Percentiles rank a stretch among this genome's conserved stretches.
Conservation (phyloP, 2,888 invertebrate species). For the Apeira syringaria region DNA sequence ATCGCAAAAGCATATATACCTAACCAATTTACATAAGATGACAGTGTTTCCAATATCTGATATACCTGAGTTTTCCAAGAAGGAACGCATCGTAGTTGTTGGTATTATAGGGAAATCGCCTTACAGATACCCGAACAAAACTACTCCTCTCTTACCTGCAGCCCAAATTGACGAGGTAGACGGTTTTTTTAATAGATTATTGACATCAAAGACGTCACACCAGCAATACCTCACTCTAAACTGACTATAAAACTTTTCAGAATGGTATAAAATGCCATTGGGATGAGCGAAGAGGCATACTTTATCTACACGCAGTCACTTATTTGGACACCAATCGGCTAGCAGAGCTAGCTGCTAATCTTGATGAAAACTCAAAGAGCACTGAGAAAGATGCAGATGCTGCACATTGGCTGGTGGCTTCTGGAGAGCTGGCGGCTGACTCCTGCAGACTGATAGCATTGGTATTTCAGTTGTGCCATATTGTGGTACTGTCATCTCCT, state of each 20-base stretch:
- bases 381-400: constrained; percentile 69
- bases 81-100: constrained; percentile 86
- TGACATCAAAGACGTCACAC: too few species aligned
- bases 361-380: constrained; percentile 61
- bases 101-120: constrained; percentile 89
- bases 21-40: too few species aligned
- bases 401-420: constrained; percentile 86
- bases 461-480: constrained; percentile 91
- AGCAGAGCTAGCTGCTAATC: constrained; percentile 49
- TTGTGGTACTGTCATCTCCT: constrained; percentile 83
- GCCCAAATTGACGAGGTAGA: constrained; percentile 68
- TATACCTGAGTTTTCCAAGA: constrained; percentile 73
- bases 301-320: constrained; percentile 82
- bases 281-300: constrained; percentile 74
- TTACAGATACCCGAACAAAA: constrained; percentile 86
- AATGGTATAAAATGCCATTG: constrained; percentile 84
- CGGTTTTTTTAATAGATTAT: too few species aligned
- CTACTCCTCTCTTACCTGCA: constrained; percentile 81
- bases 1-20: too few species aligned
- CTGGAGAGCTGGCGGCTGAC: constrained; percentile 72
- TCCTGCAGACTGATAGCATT: constrained; percentile 88
- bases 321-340: constrained; percentile 67
- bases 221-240: too few species aligned
- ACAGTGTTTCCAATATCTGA: constrained; percentile 62
- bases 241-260: constrained; percentile 57